Conservation (phyloP, 2,797 vertebrate species). For the Notamacropus eugenii region DNA sequence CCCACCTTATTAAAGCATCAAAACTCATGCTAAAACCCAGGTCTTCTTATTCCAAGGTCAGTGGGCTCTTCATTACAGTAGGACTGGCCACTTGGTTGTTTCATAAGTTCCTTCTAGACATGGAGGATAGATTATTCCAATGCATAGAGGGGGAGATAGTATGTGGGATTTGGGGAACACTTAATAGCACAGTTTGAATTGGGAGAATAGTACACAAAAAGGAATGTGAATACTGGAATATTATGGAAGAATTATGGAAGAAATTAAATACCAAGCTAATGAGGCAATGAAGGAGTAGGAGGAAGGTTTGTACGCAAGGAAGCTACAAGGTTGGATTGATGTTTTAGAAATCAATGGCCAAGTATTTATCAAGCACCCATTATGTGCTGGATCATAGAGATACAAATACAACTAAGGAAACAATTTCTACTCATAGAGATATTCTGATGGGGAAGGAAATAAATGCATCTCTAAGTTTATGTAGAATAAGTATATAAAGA, state of each 20-base stretch:
- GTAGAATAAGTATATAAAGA: background rate
- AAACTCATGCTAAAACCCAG: background rate
- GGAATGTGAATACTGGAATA: background rate
- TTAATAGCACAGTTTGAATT: background rate
- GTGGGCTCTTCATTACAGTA: background rate
- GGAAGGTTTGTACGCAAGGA: background rate
- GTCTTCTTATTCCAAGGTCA: background rate
- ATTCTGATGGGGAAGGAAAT: background rate
- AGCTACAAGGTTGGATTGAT: background rate
- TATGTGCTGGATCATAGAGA: background rate
- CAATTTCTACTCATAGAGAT: background rate
- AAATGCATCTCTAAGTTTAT: background rate
- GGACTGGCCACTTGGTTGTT: background rate
- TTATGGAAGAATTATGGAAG: no score
- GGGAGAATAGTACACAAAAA: background rate
- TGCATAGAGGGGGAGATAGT: background rate
- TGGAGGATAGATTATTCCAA: background rate
- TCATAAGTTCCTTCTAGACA: background rate
- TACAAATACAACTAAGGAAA: background rate
- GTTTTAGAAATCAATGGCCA: background rate
- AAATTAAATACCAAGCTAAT: background rate
- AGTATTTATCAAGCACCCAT: background rate
- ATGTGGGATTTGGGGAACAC: background rate
- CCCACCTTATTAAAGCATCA: background rate
- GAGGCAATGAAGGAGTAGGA: background rate